Conservation (phyloP, 2,113 vertebrate genomes). For the Orycteropus afer region DNA sequence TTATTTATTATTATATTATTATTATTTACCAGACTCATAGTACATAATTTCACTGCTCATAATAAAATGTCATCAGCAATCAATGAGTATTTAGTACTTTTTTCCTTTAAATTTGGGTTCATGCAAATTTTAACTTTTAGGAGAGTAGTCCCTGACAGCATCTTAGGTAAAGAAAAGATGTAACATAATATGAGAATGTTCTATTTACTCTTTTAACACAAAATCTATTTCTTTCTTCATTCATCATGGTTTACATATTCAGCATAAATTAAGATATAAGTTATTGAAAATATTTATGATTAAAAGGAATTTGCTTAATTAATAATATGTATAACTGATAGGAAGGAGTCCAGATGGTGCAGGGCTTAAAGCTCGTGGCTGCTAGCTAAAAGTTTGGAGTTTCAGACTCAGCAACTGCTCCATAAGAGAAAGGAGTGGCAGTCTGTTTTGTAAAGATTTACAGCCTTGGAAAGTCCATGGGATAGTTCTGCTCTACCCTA, state of each 20-base stretch:
- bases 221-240: slow-evolving; percentile 49
- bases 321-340: slow-evolving; percentile 48
- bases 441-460: no score
- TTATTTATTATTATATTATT: no score
- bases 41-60: not conserved
- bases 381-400: no score
- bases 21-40: not conserved
- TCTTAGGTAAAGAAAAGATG: slow-evolving; percentile 52
- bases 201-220: not conserved
- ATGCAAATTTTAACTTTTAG: not conserved
- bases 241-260: slow-evolving; percentile 38
- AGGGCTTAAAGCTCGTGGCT: no score
- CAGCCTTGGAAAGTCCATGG: no score
- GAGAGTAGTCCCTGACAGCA: slow-evolving; percentile 30
- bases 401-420: no score
- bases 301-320: slow-evolving; percentile 67
- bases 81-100: not conserved
- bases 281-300: slow-evolving; percentile 68
- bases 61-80: not conserved
- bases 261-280: slow-evolving; percentile 25
- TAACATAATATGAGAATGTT: not conserved
- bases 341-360: not conserved
- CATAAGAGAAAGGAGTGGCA: no score
- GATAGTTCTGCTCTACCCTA: no score
- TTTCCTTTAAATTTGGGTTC: not conserved